Evolutionary conservation across 1,140 invertebrate species (phyloP).

Genomic region (Gonatopus flavifemur): DNA sequence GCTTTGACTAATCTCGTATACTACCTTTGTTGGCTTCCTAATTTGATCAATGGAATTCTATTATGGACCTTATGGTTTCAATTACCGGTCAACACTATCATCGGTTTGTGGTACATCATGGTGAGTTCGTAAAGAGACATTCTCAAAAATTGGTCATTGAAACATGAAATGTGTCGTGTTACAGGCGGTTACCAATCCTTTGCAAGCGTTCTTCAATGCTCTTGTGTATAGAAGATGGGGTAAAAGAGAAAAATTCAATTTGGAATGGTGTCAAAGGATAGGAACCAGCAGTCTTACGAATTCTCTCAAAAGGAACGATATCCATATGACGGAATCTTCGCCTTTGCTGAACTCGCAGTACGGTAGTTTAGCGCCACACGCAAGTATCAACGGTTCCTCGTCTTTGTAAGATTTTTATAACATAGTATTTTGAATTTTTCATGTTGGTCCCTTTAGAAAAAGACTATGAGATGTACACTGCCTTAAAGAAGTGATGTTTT

Average conservation of each 20-base stretch:
- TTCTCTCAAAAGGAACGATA: neutral
- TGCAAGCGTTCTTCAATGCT: constrained; percentile 79
- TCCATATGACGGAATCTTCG: constrained; percentile 38
- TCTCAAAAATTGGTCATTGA: neutral
- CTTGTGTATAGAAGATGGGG: constrained; percentile 75
- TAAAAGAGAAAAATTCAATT: constrained; percentile 46
- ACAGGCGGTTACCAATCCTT: constrained; percentile 77
- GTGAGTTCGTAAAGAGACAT: constrained; percentile 53
- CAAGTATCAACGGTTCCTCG: constrained; percentile 54
- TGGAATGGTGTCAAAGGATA: constrained; percentile 47
- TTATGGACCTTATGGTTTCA: constrained; percentile 77
- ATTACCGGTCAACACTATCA: constrained; percentile 68
- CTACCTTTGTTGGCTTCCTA: constrained; percentile 81
- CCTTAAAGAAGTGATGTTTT: no score
- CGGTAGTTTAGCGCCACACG: constrained; percentile 40
- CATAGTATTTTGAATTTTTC: no score
- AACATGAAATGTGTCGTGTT: constrained; percentile 27
- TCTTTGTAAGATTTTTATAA: constrained; percentile 35
- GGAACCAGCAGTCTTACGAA: constrained; percentile 11
- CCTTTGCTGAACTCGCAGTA: constrained; percentile 42
- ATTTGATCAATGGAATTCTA: constrained; percentile 74
- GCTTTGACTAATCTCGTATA: constrained; percentile 75
- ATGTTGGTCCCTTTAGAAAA: no score
- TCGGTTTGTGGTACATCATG: constrained; percentile 79
- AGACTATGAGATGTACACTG: no score